Percentiles rank a stretch among this genome's conserved stretches.
These are phyloP conservation scores for Apotomis capreana DNA, from an alignment of 2,888 invertebrate genomes.

Conservation along the genomic window DNA sequence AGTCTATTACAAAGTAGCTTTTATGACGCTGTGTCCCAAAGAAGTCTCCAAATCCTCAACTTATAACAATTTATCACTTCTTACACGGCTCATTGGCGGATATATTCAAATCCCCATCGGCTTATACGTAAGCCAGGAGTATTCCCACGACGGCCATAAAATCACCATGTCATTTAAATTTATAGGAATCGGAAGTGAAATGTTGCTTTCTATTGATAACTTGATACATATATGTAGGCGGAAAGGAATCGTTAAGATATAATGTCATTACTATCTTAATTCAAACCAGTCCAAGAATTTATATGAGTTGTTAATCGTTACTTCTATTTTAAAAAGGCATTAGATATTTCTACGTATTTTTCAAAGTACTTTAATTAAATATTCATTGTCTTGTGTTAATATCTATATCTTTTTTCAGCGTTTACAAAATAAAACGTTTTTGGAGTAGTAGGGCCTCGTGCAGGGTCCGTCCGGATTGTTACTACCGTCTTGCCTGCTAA, in stretches of 20 bases:
- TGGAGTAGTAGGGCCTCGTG: too few relatives aligned
- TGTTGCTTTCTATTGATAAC: conserved; percentile 10
- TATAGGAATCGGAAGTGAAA: conserved; percentile 35
- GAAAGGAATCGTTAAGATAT: conserved; percentile 11
- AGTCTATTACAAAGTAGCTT: conserved; percentile 13
- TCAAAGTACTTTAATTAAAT: conserved; percentile 8
- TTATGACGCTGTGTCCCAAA: conserved; percentile 22
- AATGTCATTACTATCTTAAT: neutral
- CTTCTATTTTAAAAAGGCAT: neutral
- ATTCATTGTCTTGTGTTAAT: neutral
- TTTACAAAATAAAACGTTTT: too few relatives aligned
- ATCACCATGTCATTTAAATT: conserved; percentile 36
- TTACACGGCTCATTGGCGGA: conserved; percentile 16
- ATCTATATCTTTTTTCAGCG: too few relatives aligned
- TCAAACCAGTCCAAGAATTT: conserved; percentile 6
- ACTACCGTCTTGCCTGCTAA: too few relatives aligned
- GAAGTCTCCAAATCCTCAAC: conserved; percentile 17
- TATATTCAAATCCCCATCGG: conserved; percentile 19
- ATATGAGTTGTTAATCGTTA: conserved; percentile 3
- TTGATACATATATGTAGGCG: neutral
- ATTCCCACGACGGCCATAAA: conserved; percentile 28
- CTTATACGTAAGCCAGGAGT: conserved; percentile 9
- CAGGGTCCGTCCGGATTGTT: too few relatives aligned
- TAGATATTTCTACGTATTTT: neutral
- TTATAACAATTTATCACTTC: conserved; percentile 36